Conservation (phyloP, 1,140 invertebrate genomes). For the Leptopilina boulardi region DNA sequence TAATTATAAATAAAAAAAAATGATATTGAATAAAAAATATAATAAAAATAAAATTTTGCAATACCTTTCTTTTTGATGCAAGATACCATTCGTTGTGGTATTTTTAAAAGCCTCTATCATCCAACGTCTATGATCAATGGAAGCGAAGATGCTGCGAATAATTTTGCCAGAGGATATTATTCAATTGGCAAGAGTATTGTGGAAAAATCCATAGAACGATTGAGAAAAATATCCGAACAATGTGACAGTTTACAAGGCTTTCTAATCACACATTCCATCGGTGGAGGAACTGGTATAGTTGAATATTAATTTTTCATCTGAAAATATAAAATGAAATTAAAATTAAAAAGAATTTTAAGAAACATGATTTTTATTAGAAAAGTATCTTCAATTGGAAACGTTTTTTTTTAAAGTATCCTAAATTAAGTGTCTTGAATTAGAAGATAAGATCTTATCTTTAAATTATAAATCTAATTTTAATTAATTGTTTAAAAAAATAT, state of each 20-base stretch:
- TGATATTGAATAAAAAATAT: neutral
- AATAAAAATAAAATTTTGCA: neutral
- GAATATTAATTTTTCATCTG: neutral
- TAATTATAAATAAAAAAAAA: conserved; percentile 28
- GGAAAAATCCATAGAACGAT: conserved; percentile 86
- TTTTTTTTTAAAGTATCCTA: too few relatives aligned
- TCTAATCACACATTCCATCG: conserved; percentile 87
- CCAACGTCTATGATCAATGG: conserved; percentile 86
- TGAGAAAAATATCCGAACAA: conserved; percentile 85
- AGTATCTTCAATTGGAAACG: too few relatives aligned
- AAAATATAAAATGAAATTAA: neutral
- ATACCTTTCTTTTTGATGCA: conserved; percentile 43
- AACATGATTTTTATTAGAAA: too few relatives aligned
- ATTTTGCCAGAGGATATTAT: conserved; percentile 91
- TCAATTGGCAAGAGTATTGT: conserved; percentile 92
- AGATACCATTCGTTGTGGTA: conserved; percentile 85
- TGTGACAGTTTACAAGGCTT: conserved; percentile 90
- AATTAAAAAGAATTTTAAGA: too few relatives aligned
- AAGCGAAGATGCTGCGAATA: conserved; percentile 89
- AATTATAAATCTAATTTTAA: neutral
- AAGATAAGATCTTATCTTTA: too few relatives aligned
- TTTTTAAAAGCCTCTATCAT: conserved; percentile 84
- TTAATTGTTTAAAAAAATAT: neutral
- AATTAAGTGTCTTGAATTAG: too few relatives aligned
- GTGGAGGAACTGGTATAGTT: conserved; percentile 81